A percentile compares a stretch with the other conserved stretches of the same genome.
Conservation (phyloP, 1,140 invertebrate genomes). For the Tribolium castaneum region DNA sequence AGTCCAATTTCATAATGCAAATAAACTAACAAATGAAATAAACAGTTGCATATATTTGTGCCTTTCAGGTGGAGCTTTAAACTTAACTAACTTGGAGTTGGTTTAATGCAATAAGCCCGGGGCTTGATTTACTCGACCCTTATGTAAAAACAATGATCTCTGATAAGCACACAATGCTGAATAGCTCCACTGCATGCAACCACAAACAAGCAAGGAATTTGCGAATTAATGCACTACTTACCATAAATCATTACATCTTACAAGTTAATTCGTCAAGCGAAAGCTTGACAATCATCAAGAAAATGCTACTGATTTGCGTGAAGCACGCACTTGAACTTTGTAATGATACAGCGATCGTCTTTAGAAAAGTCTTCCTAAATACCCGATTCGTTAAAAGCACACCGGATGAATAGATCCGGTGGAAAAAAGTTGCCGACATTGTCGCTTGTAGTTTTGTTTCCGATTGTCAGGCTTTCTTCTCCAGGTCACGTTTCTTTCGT, state of each 20-base stretch:
- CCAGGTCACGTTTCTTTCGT: conserved; percentile 4
- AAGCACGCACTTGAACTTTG: background rate
- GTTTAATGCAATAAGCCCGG: background rate
- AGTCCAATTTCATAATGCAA: too few relatives aligned
- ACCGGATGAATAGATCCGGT: background rate
- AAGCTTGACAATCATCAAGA: background rate
- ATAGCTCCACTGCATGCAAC: background rate
- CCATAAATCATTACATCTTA: background rate
- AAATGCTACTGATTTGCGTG: background rate
- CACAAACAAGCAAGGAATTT: background rate
- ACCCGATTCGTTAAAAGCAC: background rate
- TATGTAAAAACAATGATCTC: background rate
- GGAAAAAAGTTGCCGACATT: background rate
- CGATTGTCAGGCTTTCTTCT: background rate
- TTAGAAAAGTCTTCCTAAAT: background rate
- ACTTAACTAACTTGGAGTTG: too few relatives aligned
- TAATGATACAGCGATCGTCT: background rate
- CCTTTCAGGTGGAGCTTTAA: too few relatives aligned
- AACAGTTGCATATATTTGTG: background rate
- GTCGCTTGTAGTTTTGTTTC: background rate
- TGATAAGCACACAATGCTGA: background rate
- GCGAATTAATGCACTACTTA: background rate
- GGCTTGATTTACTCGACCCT: background rate
- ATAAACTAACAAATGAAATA: background rate
- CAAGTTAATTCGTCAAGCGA: background rate